Evolutionary conservation across 1,140 invertebrate genomes (phyloP), one percentile per base, ranked within the genome.

Genomic region (Pseudomyrmex gracilis): DNA sequence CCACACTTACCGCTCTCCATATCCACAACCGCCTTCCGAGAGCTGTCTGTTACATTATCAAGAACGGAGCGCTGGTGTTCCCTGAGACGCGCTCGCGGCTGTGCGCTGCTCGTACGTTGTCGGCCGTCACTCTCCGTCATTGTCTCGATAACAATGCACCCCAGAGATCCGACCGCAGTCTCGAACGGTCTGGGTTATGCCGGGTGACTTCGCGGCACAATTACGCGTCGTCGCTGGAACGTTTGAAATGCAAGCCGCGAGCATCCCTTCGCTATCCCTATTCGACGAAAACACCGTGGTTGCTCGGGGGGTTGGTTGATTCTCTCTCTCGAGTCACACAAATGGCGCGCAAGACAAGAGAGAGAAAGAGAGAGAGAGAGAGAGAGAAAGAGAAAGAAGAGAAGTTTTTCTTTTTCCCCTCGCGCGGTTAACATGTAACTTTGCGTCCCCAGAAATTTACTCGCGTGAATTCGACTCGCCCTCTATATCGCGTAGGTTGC

Each of bases 21-120:
- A 71, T 47, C 78, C 57, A 17, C 86, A 83, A 55, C 78, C 83
- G 34, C 64, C 73, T 89, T 85, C 78, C 85, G 53, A 57, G 55
- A 55, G 66, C 73, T 84, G 87, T 86, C 85, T 88, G 89, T 89
- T 91, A 89, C 87, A 91, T 91, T 92, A 91, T 90, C 91, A 89
- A 91, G 89, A 86, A 87, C 73, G 73, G 57, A 5, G 47, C 24
- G 47, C 53, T 13, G 47, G 43, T 22, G 24, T n/a, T 34, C 34
- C 34, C 7, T 5, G 51, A 77, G 68, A 73, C 24, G 57, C 70
- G 57, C 49, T 82, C 49, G 78, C 70, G 70, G 53, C 20, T 70
- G 53, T 71, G 57, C 66, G 76, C 34, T 60, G 76, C 76, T 80
- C 64, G 53, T 80, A 60, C 22, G 53, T 78, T 78, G 76, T 80